phyloP scores from a whole-genome alignment of 1,140 invertebrate genomes.

The Halotydeus destructor region DNA sequence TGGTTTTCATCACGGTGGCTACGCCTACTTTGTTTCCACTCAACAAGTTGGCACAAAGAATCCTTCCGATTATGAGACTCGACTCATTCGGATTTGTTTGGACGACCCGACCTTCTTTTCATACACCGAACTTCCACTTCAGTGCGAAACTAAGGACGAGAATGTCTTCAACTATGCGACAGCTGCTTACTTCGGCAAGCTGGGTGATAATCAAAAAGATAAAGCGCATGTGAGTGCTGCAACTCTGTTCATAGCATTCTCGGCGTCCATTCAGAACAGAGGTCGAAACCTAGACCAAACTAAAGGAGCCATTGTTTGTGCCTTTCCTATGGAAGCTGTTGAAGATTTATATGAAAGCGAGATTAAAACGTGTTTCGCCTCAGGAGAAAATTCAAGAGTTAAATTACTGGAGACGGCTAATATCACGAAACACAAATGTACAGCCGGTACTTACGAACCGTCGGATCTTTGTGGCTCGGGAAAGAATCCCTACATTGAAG shows the following conservation, averaged over 20 bases:
- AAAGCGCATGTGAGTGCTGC: not conserved
- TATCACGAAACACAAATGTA: not conserved
- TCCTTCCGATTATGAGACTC: slow-evolving; percentile 14
- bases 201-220: not conserved
- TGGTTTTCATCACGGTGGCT: slow-evolving; percentile 18
- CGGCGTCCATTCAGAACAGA: not conserved
- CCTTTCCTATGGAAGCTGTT: slow-evolving; percentile 17
- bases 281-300: slow-evolving; percentile 6
- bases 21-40: slow-evolving; percentile 19
- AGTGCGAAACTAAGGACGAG: slow-evolving; percentile 15
- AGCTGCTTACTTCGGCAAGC: slow-evolving; percentile 14
- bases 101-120: slow-evolving; percentile 18
- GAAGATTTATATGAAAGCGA: slow-evolving; percentile 14
- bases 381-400: slow-evolving; percentile 3
- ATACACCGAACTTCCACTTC: slow-evolving; percentile 19
- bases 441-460: not conserved
- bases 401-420: not conserved
- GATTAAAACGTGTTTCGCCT: slow-evolving; percentile 16
- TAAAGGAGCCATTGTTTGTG: slow-evolving; percentile 17
- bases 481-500: slow-evolving; percentile 18
- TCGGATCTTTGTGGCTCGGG: slow-evolving; percentile 17
- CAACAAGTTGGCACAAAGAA: slow-evolving; percentile 10
- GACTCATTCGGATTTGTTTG: slow-evolving; percentile 18
- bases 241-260: slow-evolving; percentile 18
- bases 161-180: slow-evolving; percentile 16